phyloP scores from a whole-genome alignment of 2,888 invertebrate species.

The Pyralis farinalis region DNA sequence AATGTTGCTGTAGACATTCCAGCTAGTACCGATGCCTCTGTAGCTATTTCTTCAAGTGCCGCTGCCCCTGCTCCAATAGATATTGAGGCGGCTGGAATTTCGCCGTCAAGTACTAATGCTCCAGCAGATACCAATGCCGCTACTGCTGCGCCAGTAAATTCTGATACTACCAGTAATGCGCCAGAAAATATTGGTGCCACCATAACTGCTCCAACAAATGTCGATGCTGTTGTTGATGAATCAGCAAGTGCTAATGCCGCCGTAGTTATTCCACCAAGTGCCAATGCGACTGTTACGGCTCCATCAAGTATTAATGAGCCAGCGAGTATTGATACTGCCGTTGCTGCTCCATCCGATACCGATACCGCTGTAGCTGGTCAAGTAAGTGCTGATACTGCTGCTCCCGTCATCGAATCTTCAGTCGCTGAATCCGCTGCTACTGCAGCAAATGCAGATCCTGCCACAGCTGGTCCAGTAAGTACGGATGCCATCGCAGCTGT shows the following conservation, averaged over 20 bases:
- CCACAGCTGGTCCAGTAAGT: not conserved
- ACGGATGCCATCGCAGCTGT: not conserved
- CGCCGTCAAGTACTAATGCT: no score
- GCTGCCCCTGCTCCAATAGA: no score
- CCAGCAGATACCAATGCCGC: not conserved
- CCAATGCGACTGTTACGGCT: not conserved
- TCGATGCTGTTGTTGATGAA: not conserved
- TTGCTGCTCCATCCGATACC: not conserved
- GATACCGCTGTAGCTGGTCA: not conserved
- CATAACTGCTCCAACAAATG: not conserved
- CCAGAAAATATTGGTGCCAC: no score
- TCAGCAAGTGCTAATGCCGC: not conserved
- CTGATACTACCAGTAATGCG: no score
- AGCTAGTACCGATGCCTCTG: no score
- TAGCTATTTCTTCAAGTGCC: no score
- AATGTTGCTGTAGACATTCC: no score
- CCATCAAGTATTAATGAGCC: not conserved
- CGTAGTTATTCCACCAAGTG: not conserved
- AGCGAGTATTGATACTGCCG: conserved; percentile 1
- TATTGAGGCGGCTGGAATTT: not conserved
- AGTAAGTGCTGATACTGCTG: not conserved
- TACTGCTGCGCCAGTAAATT: not conserved
- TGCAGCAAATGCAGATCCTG: no score
- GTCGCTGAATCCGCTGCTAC: no score
- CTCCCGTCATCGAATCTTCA: no score